Evolutionary conservation across 1,140 invertebrate genomes (phyloP).

Genomic region (Zaprionus ornatus): DNA sequence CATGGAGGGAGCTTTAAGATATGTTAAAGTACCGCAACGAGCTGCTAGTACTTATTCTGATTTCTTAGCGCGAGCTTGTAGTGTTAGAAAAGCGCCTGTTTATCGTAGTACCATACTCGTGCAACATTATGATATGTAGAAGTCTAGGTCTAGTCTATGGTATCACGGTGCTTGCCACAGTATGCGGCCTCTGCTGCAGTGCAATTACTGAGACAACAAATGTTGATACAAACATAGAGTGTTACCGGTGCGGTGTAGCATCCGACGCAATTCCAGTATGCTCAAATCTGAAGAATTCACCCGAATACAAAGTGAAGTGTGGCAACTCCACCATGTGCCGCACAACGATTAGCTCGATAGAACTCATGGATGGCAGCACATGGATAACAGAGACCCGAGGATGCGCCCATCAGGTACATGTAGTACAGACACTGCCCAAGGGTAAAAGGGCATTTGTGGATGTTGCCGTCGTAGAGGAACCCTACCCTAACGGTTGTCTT

Average conservation of each 20-base stretch:
- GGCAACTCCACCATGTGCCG: constrained; percentile 55
- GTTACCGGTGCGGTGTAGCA: constrained; percentile 30
- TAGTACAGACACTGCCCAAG: background rate
- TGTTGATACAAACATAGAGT: constrained; percentile 19
- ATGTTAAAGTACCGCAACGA: background rate
- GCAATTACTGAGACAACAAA: background rate
- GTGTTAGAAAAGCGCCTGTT: background rate
- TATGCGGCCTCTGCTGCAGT: background rate
- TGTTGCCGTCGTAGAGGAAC: background rate
- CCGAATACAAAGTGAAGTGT: constrained; percentile 24
- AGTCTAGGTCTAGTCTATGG: background rate
- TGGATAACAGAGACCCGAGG: constrained; percentile 24
- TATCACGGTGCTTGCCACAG: constrained; percentile 10
- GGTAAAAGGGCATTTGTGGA: background rate
- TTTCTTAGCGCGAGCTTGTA: constrained; percentile 21
- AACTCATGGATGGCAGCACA: background rate
- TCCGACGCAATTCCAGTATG: constrained; percentile 6
- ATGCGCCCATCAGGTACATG: constrained; percentile 38
- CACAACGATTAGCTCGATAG: background rate
- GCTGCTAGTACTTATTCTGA: constrained; percentile 30
- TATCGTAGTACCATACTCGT: background rate
- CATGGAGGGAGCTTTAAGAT: constrained; percentile 19
- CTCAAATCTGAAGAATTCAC: constrained; percentile 2
- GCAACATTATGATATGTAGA: constrained; percentile 9
- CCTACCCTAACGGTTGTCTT: constrained; percentile 40